Evolutionary conservation across 2,797 vertebrate species (phyloP).

Genomic region (Syngnathus acus): DNA sequence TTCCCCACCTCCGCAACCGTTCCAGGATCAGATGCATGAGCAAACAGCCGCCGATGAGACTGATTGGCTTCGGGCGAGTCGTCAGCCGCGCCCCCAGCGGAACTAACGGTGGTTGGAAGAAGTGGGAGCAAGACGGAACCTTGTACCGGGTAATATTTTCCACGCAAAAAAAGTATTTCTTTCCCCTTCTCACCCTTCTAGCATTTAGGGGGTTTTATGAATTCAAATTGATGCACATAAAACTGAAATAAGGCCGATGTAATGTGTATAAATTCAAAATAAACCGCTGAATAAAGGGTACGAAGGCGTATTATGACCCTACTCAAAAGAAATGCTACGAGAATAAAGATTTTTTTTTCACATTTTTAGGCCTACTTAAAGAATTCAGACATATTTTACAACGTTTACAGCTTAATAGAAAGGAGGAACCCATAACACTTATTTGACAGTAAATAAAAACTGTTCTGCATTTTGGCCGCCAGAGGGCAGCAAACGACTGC

Average conservation of each 20-base stretch:
- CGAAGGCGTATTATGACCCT: too few relatives aligned
- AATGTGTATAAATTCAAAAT: too few relatives aligned
- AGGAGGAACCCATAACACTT: too few relatives aligned
- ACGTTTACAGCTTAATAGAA: too few relatives aligned
- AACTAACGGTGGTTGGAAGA: neutral
- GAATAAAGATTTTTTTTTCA: too few relatives aligned
- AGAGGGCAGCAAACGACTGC: neutral
- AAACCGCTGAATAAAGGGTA: too few relatives aligned
- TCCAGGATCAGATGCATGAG: neutral
- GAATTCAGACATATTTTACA: too few relatives aligned
- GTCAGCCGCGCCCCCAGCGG: neutral
- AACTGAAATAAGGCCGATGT: too few relatives aligned
- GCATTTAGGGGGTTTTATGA: neutral
- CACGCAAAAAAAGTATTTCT: neutral
- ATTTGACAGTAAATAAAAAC: neutral
- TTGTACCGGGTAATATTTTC: neutral
- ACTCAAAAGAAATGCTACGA: too few relatives aligned
- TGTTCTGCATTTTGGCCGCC: neutral
- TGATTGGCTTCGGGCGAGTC: neutral
- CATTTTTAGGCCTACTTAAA: too few relatives aligned
- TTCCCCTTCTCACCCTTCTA: neutral
- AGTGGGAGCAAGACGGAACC: neutral
- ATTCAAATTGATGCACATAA: neutral
- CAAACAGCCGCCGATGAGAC: neutral
- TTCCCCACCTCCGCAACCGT: neutral